A percentile compares a stretch with the other conserved stretches of the same genome.
Conservation (phyloP, 2,113 vertebrate species). For the Sorex araneus region DNA sequence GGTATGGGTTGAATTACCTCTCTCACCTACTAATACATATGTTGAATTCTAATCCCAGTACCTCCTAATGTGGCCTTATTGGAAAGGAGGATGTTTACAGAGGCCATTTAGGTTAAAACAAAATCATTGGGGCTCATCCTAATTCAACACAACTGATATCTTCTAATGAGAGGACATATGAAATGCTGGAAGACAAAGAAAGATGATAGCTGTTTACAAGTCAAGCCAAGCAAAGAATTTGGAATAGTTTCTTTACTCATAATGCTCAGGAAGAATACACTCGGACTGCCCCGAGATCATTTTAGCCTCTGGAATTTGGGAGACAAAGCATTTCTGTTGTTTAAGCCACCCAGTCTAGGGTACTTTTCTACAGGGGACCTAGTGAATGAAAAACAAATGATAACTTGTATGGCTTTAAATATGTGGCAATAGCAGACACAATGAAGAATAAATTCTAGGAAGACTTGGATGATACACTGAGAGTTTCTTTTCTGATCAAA, state of each 20-base stretch:
- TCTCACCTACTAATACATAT: not conserved
- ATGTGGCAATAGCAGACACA: not conserved
- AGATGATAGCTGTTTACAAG: not conserved
- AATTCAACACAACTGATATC: not conserved
- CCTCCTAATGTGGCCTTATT: slow-evolving; percentile 7
- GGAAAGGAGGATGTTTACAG: not conserved
- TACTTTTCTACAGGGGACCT: not conserved
- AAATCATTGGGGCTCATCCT: not conserved
- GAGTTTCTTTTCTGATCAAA: not conserved
- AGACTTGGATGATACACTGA: not conserved
- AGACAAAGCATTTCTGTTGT: not conserved
- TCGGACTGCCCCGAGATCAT: not conserved
- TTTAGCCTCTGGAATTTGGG: not conserved
- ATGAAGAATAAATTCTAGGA: slow-evolving; percentile 11
- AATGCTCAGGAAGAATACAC: not conserved
- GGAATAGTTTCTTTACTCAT: not conserved
- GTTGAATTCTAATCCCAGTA: not conserved
- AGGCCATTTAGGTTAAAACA: not conserved
- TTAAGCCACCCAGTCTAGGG: not conserved
- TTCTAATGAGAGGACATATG: not conserved
- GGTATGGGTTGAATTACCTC: too few relatives aligned
- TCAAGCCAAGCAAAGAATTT: not conserved
- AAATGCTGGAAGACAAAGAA: not conserved
- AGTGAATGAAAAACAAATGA: not conserved
- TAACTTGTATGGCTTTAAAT: not conserved